Evolutionary conservation across 2,113 vertebrate species (phyloP).

Genomic region (Emydocephalus ijimae): DNA sequence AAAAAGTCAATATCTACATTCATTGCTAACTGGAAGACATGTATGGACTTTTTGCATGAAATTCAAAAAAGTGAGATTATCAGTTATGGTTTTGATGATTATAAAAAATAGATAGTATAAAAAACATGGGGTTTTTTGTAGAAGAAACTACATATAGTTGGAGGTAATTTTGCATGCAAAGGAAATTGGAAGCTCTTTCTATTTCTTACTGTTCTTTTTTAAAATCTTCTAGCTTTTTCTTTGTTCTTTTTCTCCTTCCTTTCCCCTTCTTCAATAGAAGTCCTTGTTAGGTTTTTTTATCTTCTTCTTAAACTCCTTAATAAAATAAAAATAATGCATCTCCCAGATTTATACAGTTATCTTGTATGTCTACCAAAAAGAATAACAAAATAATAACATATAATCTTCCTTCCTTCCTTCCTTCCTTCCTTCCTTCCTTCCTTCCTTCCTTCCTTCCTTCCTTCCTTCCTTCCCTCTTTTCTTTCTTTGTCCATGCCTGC

Average conservation of each 20-base stretch:
- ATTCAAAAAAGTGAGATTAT: not conserved
- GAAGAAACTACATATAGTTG: not conserved
- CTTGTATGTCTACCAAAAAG: not conserved
- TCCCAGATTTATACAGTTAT: not conserved
- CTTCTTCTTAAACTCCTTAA: not conserved
- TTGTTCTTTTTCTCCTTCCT: not conserved
- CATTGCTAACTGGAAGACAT: not conserved
- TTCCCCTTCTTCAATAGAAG: not conserved
- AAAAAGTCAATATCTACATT: not conserved
- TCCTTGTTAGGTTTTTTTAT: not conserved
- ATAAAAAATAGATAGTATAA: not conserved
- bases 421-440: not conserved
- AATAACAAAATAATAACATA: not conserved
- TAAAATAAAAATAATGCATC: not conserved
- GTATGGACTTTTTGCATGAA: not conserved
- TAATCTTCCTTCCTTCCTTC: not conserved
- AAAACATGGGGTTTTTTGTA: not conserved
- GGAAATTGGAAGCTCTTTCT: not conserved
- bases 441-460: not conserved
- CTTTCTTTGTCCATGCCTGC: conserved; percentile 6
- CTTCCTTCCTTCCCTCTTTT: not conserved
- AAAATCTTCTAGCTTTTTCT: not conserved
- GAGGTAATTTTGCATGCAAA: not conserved
- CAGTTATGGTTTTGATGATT: not conserved
- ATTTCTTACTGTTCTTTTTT: not conserved